Evolutionary conservation across 2,888 invertebrate genomes (phyloP).

Genomic region (Coenonympha arcania): DNA sequence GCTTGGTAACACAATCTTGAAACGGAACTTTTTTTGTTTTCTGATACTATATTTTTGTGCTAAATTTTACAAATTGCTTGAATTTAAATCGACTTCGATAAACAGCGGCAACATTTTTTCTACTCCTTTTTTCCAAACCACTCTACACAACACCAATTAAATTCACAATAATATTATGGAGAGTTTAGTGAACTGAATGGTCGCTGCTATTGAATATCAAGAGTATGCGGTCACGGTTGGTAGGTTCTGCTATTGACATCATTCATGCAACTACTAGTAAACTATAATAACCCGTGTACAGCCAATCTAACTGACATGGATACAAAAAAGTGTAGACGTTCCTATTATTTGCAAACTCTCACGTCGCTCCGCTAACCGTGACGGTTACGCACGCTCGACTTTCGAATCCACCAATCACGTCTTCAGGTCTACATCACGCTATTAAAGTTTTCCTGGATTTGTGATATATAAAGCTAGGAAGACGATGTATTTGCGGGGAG

Average conservation of each 20-base stretch:
- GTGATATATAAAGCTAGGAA: conserved; percentile 12
- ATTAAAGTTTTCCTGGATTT: conserved; percentile 35
- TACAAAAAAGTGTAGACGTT: not conserved
- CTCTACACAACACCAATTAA: no score
- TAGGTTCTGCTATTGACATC: not conserved
- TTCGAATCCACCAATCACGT: conserved; percentile 40
- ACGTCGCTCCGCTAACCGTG: conserved; percentile 16
- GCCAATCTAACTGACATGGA: not conserved
- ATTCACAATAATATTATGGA: no score
- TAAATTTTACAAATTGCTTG: no score
- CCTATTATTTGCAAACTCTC: conserved; percentile 9
- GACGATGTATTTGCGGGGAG: conserved; percentile 39
- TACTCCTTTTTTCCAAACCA: no score
- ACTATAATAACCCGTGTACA: not conserved
- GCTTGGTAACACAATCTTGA: no score
- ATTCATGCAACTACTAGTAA: not conserved
- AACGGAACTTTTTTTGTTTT: no score
- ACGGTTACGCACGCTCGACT: conserved; percentile 25
- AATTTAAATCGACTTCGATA: no score
- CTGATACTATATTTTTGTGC: no score
- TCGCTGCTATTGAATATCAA: no score
- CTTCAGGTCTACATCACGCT: conserved; percentile 41
- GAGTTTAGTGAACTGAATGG: no score
- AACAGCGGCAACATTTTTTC: no score
- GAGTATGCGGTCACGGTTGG: no score